These are phyloP conservation scores for Pheosia tremula DNA, from an alignment of 2,888 invertebrate species.

Conservation along the genomic window DNA sequence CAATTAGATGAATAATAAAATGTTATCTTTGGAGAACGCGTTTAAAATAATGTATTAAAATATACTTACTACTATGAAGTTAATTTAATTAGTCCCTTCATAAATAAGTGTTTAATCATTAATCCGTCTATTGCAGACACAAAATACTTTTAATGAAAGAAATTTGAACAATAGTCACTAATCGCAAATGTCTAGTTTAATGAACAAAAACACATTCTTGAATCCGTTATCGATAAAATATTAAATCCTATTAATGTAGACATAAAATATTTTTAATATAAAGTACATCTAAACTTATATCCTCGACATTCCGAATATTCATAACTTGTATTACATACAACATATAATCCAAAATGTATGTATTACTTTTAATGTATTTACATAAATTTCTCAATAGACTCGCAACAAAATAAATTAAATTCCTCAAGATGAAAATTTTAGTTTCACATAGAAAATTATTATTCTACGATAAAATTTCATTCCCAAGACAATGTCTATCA, in stretches of 20 bases:
- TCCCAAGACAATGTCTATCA: constrained; percentile 33
- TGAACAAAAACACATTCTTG: background rate
- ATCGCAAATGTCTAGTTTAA: background rate
- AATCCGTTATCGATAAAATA: background rate
- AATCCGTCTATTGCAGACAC: too few species aligned
- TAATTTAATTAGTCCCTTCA: too few species aligned
- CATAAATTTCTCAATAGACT: constrained; percentile 34
- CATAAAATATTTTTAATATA: background rate
- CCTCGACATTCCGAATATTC: constrained; percentile 13
- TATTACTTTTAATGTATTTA: constrained; percentile 34
- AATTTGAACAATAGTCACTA: too few species aligned
- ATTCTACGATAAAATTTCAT: constrained; percentile 39
- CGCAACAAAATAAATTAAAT: constrained; percentile 34
- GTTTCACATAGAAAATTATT: constrained; percentile 47
- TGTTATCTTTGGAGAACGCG: too few species aligned
- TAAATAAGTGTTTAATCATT: too few species aligned
- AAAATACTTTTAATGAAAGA: too few species aligned
- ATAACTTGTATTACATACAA: constrained; percentile 30
- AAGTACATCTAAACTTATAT: constrained; percentile 17
- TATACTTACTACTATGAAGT: too few species aligned
- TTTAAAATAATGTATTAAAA: too few species aligned
- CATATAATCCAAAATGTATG: constrained; percentile 12
- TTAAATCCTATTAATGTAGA: background rate
- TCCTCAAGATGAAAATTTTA: constrained; percentile 30
- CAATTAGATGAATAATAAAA: too few species aligned